Evolutionary conservation across 1,140 invertebrate species (phyloP), one percentile per base, ranked within the genome.

Genomic region (Hyposmocoma kahamanoa): DNA sequence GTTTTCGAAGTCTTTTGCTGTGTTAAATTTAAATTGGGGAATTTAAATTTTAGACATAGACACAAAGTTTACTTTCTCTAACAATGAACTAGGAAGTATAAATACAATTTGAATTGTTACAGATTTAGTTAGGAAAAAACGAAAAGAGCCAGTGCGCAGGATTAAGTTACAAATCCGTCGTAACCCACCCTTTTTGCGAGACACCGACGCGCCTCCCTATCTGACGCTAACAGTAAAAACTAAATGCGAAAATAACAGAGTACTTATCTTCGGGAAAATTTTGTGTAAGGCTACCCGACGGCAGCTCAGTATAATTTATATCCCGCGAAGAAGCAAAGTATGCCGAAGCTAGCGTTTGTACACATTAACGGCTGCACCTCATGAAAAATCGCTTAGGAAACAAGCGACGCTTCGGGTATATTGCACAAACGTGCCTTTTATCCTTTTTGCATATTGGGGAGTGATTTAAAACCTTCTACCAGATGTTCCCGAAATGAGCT

Each of bases 381-480:
- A 80, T 83, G 74, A 83, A 83, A 79, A 80, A 80, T 80, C 76
- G 73, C 68, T 80, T 83, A 79, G 67, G 66, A 69, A 61, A 68
- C 60, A 70, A 34, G 6, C 30, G 10, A 13, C 28, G 28, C 28
- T 30, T 1, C 10, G 30, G 32, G 32, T 36, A 15, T 36, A 15
- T 36, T 15, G 32, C n/a, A 34, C 15, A 13, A 17, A 36, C 32
- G 32, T 36, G 32, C 32, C 1, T 36, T 30, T 30, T 36, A 36
- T 36, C 32, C 32, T 36, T 17, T n/a, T 15, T 6, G 32, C 10
- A 36, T 36, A 36, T 36, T 36, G 18, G 8, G n/a, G 32, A n/a
- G 3, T 36, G 32, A 36, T 36, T 36, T 36, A 36, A 36, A 15
- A 15, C 32, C 32, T 5, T 26, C 11, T 5, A 5, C 24, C 24